Base-by-base conservation (phyloP, 2,888 invertebrate species). In the Hemicrepidius hirtus region DNA sequence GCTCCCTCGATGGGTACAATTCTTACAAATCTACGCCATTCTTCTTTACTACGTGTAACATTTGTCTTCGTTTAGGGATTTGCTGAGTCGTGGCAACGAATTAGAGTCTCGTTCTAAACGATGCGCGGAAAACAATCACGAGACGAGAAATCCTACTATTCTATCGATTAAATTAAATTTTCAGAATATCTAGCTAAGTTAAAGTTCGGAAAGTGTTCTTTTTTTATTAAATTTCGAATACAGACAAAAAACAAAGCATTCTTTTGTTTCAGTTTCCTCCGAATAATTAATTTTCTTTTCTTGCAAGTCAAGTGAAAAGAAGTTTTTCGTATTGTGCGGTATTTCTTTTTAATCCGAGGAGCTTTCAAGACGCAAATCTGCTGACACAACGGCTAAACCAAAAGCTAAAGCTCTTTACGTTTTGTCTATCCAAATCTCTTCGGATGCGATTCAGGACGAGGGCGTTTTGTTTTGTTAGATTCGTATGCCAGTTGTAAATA, bases 11-110 rank as follows among this genome's bases (percentile, higher is more conserved):
- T 32, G 32, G 32, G 20, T 13, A 46, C 46, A 1, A 46, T 46
- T 10, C 18, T 3, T 46, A 46, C 46, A 46, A 46, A 46, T 16
- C 46, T 18, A 7, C 0, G 18, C 46, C 4, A 46, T 46, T 46
- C 18, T 46, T 46, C 46, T 46, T 46, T 46, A 18, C 46, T 46
- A 46, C 46, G 46, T 16, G 46, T 28, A 68, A 50, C 55, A 66
- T 68, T 68, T 37, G 59, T 59, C 59, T 68, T 57, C 57, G 24
- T 49, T 63, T 66, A 49, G 49, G 46, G 57, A 59, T 59, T 49
- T 59, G 68, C 59, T 49, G 40, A 46, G 46, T 46, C 59, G 59
- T 44, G 44, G 59, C 40, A 44, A 21, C 16, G 44, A 60, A 60
- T 60, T 60, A 60, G 60, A 18, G 28, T 24, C 24, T 60, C 60